Evolutionary conservation across 1,140 invertebrate species (phyloP), one percentile per base, ranked within the genome.

Genomic region (Rhyzopertha dominica): DNA sequence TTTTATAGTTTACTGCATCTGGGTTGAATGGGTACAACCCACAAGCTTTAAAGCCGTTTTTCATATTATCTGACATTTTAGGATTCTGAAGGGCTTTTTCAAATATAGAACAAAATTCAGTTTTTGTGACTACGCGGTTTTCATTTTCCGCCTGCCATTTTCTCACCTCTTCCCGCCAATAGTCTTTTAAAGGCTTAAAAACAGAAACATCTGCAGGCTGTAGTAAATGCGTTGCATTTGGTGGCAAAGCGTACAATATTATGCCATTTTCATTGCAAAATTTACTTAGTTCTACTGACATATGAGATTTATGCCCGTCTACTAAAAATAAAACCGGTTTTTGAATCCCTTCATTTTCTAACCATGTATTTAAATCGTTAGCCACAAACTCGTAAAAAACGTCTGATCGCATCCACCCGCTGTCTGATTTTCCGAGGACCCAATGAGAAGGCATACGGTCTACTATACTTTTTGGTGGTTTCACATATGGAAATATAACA

Each of bases 221-320:
- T 19, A 43, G 2, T 5, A 43, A 12, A 43, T 43, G 40, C 2
- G 40, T 34, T 4, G 28, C 22, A 19, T 43, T 43, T 3, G 17
- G 40, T 13, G 40, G 29, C 10, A 43, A 30, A 9, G 28, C 18
- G 10, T 43, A 43, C 17, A 43, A 23, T 2, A 43, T 32, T 32
- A 43, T 43, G 3, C 13, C 10, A 18, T 43, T 4, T 55, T 53
- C 17, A 59, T 29, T 32, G 46, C 69, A 71, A 42, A 68, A 62
- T 29, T 56, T 26, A 42, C 62, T 63, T 18, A 65, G 14, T 18
- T 62, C 47, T n/a, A 65, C 36, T 1, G 65, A 58, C 31, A 68
- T 47, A 38, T 69, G 66, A 2, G 62, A 62, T 28, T 53, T 58
- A 48, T 70, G 62, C 0, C 67, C 67, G 59, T 69, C 65, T 5